These are phyloP conservation scores for Fopius arisanus DNA, from an alignment of 1,140 invertebrate genomes.

Conservation along the genomic window DNA sequence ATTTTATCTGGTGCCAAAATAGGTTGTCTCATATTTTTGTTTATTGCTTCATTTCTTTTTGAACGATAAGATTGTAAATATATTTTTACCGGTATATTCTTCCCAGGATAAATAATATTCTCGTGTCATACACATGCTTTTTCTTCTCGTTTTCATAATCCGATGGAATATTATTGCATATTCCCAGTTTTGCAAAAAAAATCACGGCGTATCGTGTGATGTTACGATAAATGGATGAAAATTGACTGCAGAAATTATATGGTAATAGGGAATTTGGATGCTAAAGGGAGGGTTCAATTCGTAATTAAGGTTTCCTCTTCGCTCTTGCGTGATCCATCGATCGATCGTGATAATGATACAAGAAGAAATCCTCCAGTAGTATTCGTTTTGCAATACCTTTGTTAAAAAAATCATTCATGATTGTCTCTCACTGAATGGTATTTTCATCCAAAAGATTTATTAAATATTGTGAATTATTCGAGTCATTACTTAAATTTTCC, in stretches of 20 bases:
- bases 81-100: too few relatives aligned
- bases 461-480: too few relatives aligned
- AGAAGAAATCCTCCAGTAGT: background rate
- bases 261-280: slow-evolving; percentile 27
- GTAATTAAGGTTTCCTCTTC: slow-evolving; percentile 23
- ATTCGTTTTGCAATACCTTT: background rate
- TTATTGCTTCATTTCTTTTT: too few relatives aligned
- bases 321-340: slow-evolving; percentile 22
- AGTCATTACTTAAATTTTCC: too few relatives aligned
- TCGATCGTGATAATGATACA: slow-evolving; percentile 4
- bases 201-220: background rate
- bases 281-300: slow-evolving; percentile 14
- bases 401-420: background rate
- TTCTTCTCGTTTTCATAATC: background rate
- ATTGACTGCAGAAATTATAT: slow-evolving; percentile 19
- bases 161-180: background rate
- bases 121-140: background rate
- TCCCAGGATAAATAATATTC: too few relatives aligned
- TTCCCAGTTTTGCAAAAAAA: background rate
- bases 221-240: slow-evolving; percentile 15
- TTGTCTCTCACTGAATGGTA: background rate
- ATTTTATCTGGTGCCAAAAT: too few relatives aligned
- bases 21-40: too few relatives aligned
- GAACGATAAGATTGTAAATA: too few relatives aligned
- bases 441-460: too few relatives aligned